Base-by-base conservation (phyloP, 2,888 invertebrate genomes). In the Cerastis rubricosa region DNA sequence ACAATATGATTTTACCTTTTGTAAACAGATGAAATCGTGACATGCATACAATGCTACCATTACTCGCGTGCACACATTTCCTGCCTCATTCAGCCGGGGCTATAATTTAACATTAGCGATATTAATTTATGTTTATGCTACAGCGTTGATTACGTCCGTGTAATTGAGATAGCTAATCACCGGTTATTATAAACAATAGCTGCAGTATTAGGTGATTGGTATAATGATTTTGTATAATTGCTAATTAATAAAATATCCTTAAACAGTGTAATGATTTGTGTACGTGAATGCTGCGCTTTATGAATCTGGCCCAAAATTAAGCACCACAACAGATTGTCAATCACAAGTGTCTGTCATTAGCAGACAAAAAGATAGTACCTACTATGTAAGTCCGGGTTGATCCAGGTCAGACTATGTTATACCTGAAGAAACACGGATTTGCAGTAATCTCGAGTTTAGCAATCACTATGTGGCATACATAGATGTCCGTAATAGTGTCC, bases 161-260 rank as follows among this genome's bases (percentile, higher is more conserved):
- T 77, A 67, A 80, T 84, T 65, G 61, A 80, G 74, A 65, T 65
- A n/a, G 49, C 54, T 77, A 71, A 83, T 75, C 43, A 64, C 57
- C 19, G 8, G 51, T n/a, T 63, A 66, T 75, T 63, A 70, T 72
- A 66, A 65, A 45, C 65, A 78, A 72, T 49, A 45, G 40, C n/a
- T n/a, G n/a, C 57, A 57, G 8, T 25, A 57, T 14, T 69, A 57
- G 54, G 47, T 69, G 3, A 51, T 65, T 78, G 43, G 9, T 51
- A 35, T 57, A 14, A 51, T 67, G n/a, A 57, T 47, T 64, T 12
- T n/a, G 25, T 7, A 40, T 22, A 45, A 22, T 51, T 11, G 51
- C 14, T 47, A 29, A 77, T 75, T 49, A 68, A 49, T 47, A 29
- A 47, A 68, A 54, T 19, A 29, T 25, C 11, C 22, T 40, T 35